Conservation (phyloP, 2,797 vertebrate genomes). For the Chelidonichthys spinosus region DNA sequence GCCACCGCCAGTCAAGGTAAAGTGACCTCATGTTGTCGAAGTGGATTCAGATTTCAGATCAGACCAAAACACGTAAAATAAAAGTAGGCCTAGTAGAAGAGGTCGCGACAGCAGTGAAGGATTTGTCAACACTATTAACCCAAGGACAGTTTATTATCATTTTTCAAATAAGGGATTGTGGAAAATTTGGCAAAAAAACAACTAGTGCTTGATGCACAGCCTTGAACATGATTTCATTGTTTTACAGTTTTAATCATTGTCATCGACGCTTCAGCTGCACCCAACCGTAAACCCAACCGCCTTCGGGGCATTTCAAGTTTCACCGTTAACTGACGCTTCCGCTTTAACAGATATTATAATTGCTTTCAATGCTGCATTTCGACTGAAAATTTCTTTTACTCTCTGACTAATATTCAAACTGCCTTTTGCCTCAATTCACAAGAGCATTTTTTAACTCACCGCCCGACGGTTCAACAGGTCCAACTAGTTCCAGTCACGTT, state of each 20-base stretch:
- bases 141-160: not conserved
- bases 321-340: not conserved
- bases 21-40: slow-evolving; percentile 3
- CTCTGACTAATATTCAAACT: not conserved
- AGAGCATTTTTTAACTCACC: not conserved
- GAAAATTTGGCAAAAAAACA: not conserved
- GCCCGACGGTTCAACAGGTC: not conserved
- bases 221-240: not conserved
- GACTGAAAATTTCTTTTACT: not conserved
- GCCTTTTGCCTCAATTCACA: not conserved
- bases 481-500: not conserved
- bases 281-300: not conserved
- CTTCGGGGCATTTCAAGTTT: not conserved
- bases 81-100: not conserved
- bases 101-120: not conserved
- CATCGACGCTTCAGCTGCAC: not conserved
- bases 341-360: not conserved
- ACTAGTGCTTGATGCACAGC: not conserved
- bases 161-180: not conserved
- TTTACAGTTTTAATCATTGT: not conserved
- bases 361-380: not conserved
- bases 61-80: not conserved
- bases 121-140: slow-evolving; percentile 4
- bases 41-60: not conserved
- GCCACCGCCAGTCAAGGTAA: slow-evolving; percentile 22